These are phyloP conservation scores for Stegodyphus dumicola DNA, from an alignment of 1,140 invertebrate genomes.

Conservation along the genomic window DNA sequence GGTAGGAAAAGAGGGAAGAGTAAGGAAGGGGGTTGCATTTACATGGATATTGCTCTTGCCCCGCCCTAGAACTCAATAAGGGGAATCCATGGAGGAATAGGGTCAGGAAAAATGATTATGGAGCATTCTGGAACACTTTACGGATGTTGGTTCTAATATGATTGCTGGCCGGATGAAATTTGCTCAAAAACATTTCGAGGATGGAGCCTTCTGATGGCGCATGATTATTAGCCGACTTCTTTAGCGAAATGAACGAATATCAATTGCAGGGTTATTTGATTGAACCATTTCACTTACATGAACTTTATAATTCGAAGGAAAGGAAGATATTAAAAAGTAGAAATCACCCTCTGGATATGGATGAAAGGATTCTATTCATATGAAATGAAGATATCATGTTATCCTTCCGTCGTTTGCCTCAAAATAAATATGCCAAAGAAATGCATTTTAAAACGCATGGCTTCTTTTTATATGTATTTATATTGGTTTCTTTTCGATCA, in stretches of 20 bases:
- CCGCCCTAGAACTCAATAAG: neutral
- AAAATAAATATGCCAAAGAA: too few species aligned
- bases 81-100: neutral
- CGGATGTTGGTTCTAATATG: slow-evolving; percentile 30
- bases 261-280: neutral
- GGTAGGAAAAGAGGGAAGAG: neutral
- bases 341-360: too few species aligned
- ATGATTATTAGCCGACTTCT: neutral
- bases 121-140: neutral
- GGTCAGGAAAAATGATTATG: slow-evolving; percentile 28
- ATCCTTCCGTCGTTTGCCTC: too few species aligned
- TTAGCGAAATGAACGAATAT: neutral
- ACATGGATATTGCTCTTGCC: slow-evolving; percentile 43
- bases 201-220: neutral
- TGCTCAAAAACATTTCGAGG: neutral
- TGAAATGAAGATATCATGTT: too few species aligned
- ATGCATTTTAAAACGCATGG: too few species aligned
- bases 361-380: too few species aligned
- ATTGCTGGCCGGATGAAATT: slow-evolving; percentile 19
- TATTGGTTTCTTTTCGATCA: too few species aligned
- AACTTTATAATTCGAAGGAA: neutral
- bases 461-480: too few species aligned
- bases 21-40: slow-evolving; percentile 24
- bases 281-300: neutral
- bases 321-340: neutral